Conservation (phyloP, 2,797 vertebrate species). For the Periophthalmus magnuspinnatus region DNA sequence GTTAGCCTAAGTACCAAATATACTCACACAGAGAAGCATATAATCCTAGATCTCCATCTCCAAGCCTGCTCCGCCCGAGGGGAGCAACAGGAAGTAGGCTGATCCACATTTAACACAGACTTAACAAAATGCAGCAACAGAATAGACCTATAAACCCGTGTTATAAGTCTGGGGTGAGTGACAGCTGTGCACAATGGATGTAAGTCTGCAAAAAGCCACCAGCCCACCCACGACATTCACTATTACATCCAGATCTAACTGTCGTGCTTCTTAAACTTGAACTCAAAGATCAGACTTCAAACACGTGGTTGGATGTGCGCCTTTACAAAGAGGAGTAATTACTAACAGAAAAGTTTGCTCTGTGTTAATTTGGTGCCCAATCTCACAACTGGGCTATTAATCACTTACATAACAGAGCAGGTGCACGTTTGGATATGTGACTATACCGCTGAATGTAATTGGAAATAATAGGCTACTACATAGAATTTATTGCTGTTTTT, state of each 20-base stretch:
- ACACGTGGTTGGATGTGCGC: conserved; percentile 34
- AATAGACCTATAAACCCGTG: conserved; percentile 38
- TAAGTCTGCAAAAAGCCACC: conserved; percentile 51
- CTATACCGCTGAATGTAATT: not conserved
- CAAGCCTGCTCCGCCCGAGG: conserved; percentile 20
- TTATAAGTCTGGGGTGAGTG: conserved; percentile 41
- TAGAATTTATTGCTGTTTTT: too few species aligned
- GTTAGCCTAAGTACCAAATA: conserved; percentile 22
- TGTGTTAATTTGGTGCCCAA: conserved; percentile 5
- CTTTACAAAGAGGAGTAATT: conserved; percentile 34
- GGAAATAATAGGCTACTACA: too few species aligned
- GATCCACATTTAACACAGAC: conserved; percentile 35
- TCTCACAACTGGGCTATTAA: not conserved
- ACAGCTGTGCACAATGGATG: conserved; percentile 51
- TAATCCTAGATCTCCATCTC: conserved; percentile 39
- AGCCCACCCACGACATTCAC: conserved; percentile 53
- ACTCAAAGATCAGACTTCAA: conserved; percentile 17
- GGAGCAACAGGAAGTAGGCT: conserved; percentile 60
- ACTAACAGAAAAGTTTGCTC: not conserved
- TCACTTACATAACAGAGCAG: not conserved
- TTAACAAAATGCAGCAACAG: conserved; percentile 43
- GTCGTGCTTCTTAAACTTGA: conserved; percentile 14
- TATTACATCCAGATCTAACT: conserved; percentile 44
- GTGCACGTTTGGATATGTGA: not conserved
- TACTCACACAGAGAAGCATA: conserved; percentile 30